A percentile compares a stretch with the other conserved stretches of the same genome.
phyloP scores from a whole-genome alignment of 2,797 vertebrate genomes.

The Phylloscopus collybita region DNA sequence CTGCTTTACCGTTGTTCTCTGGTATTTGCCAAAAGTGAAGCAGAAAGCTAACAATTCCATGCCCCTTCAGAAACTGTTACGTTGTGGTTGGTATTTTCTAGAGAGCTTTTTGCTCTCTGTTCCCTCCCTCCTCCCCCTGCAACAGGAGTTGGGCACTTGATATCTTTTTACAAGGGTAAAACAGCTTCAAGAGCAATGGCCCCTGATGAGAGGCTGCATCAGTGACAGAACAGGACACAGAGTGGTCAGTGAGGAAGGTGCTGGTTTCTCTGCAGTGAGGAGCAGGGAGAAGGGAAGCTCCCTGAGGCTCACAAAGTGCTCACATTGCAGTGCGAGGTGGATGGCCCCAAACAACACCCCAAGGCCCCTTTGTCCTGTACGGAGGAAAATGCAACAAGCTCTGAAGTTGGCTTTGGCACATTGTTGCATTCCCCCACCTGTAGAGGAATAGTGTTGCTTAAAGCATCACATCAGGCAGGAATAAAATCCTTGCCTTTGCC shows the following conservation, averaged over 20 bases:
- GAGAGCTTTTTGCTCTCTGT: neutral
- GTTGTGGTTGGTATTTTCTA: neutral
- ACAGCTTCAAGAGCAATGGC: neutral
- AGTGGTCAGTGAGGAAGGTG: neutral
- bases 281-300: neutral
- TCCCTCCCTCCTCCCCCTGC: neutral
- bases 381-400: neutral
- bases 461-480: neutral
- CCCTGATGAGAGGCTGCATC: neutral
- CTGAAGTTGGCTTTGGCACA: neutral
- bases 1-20: neutral
- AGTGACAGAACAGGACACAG: neutral
- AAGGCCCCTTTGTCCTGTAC: neutral
- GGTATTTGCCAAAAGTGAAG: neutral
- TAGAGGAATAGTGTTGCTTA: neutral
- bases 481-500: neutral
- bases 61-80: neutral
- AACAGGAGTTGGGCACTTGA: neutral
- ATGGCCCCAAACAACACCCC: neutral
- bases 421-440: neutral
- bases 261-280: neutral
- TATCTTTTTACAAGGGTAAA: neutral
- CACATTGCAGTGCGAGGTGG: accelerated
- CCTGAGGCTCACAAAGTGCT: accelerated
- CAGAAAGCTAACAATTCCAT: neutral